Base-by-base conservation (phyloP, 2,888 invertebrate genomes). In the Leucophora obtusa region DNA sequence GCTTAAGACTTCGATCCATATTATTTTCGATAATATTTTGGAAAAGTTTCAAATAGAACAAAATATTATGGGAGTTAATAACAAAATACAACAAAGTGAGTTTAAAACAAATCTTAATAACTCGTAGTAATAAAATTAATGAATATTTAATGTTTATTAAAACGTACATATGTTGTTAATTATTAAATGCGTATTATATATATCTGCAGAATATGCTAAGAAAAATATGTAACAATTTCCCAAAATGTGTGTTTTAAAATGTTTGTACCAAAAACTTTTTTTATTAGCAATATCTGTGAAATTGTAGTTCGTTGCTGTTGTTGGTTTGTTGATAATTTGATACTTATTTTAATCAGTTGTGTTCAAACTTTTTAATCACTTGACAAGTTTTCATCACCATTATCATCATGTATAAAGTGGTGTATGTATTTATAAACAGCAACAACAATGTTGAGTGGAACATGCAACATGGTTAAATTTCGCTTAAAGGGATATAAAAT, bases 311-410 rank as follows among this genome's bases (percentile, higher is more conserved):
- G 54, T 51, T 43, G 60, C 14, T 63, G 68, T 51, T 71, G 79
- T 82, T 82, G 85, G 85, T 56, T n/a, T 63, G 71, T 59, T 73
- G 79, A 83, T 82, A 85, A 86, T 85, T 86, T 63, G 17, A 65
- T 38, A 51, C 84, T 83, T 83, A 84, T 85, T 86, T 86, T 86
- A 86, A 86, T 87, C 84, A 84, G 86, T 84, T 85, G 82, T 84
- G 82, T 83, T 84, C 28, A 79, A 87, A 87, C 85, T 87, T 87
- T 87, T 86, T 87, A 87, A 87, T 87, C 86, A 85, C 83, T 86
- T 79, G 80, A 82, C 68, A 86, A 86, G 83, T 85, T 85, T 84
- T 84, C 82, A 83, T 84, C 84, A 85, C 83, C 84, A 60, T 73
- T 82, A 84, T 82, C 83, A 81, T 53, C 70, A 68, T 77, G 7